Base-by-base conservation (phyloP, 2,888 invertebrate species). In the Cephus pulcher region DNA sequence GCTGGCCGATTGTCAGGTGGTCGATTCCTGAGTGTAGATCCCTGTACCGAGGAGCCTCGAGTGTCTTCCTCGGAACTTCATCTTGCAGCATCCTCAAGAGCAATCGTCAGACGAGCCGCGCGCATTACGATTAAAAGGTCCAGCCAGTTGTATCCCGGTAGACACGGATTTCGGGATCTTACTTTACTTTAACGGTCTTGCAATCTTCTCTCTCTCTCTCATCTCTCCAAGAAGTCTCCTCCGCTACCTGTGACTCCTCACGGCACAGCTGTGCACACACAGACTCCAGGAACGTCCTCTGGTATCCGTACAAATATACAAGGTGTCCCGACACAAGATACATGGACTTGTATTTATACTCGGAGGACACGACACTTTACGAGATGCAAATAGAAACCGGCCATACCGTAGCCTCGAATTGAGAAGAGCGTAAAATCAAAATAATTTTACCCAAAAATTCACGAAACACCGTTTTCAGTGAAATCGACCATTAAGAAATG, bases 391-490 rank as follows among this genome's bases (percentile, higher is more conserved):
- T 56, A 56, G 56, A 56, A 56, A 15, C 15, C 56, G 56, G 56
- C 56, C 9, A 23, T 56, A 23, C 15, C 15, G 15, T 40, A 6
- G 40, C 23, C 56, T 23, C 23, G 23, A 56, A 56, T 56, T 9
- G 1, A 56, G 56, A 56, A 23, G 2, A 56, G 56, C 2, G 9
- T 56, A 0, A 2, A 23, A 56, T 56, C 23, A 9, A 56, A 56
- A 56, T 56, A 6, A 56, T 56, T 23, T 56, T 3, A 23, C 9
- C 9, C 9, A 2, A 23, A 56, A 23, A 9, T 56, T 23, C 6
- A 1, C 23, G 2, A 23, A 9, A 9, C 0, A 23, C 6, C 9
- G 56, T 9, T 2, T 2, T 23, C 1, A 0, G 2, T 9, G 9
- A 56, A 23, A 2, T 23, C 1, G 2, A 2, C 23, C 23, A 0